Base-by-base conservation (phyloP, 2,888 invertebrate genomes). In the Ophonus ardosiacus region DNA sequence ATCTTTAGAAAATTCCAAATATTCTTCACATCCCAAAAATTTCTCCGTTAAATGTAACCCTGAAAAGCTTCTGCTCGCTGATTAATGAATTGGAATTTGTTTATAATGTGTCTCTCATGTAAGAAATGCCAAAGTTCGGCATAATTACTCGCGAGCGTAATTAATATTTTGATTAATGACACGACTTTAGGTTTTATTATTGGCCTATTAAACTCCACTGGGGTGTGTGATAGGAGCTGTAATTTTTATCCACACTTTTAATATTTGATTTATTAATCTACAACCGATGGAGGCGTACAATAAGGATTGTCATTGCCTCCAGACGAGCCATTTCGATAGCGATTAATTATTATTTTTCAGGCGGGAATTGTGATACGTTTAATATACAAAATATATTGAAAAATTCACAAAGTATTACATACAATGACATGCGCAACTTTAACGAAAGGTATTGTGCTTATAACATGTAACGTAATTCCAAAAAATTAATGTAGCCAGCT, bases 61-160 rank as follows among this genome's bases (percentile, higher is more conserved):
- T 31, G 31, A 31, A 31, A 31, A 31, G 31, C 31, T 31, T 31
- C 31, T 31, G 31, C 5, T 4, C 59, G 5, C 83, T 76, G 83
- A 83, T 76, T 76, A 76, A 83, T 83, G 83, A 83, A 83, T 82
- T 74, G 15, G 63, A 83, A 83, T 83, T 83, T 83, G 83, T 83
- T 83, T 83, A 83, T 83, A 83, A 83, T 61, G 76, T 83, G 59
- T 15, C 40, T 74, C 63, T 76, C 56, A 56, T 83, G 38, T 87
- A 87, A 87, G 86, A 87, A 86, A 87, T 87, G 86, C 86, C 86
- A 86, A 87, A 87, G 86, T 87, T 84, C 85, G 86, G 87, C 87
- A 86, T 87, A 87, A 87, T 87, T 87, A 83, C 76, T 59, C 38
- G 17, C 40, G 76, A 21, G 43, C 18, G 40, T 84, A 84, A 84